Evolutionary conservation across 2,888 invertebrate species (phyloP), one percentile per base, ranked within the genome.

Genomic region (Muschampia plurimacula): DNA sequence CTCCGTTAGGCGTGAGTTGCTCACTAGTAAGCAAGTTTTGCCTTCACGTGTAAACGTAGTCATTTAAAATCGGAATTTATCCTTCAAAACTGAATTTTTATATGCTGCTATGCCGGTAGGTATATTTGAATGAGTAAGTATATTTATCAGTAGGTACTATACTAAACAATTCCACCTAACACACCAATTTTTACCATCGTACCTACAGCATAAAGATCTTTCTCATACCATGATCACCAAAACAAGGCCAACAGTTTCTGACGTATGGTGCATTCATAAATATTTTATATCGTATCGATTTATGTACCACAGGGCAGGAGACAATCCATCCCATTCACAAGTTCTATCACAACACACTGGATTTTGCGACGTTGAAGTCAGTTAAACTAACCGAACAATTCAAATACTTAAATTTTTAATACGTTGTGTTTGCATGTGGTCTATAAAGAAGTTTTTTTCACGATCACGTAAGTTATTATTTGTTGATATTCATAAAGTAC

Each of bases 191-290:
- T 55, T 55, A 55, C 55, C 55, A 22, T 55, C 15, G 22, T 22
- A 15, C 22, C 55, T 22, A 15, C 55, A 55, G 22, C 28, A 57
- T 28, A 57, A 28, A 57, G 22, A 57, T 57, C 57, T 28, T 28
- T 57, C 57, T 22, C 8, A 28, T 59, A 59, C 59, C 49, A 46
- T 52, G 46, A 74, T 41, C 64, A 10, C 28, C 36, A 36, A 60
- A 52, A 28, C 22, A 22, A 52, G 66, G 63, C 63, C 63, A 63
- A 41, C 22, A 41, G 63, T 22, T 15, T 63, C 63, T 39, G 63
- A 63, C 63, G 63, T 63, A 39, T 41, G 39, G 64, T 65, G 64
- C 64, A 65, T 46, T 65, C 44, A 65, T 65, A 44, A 65, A 46
- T 46, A 65, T 65, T 15, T 41, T 32, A 65, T 46, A 65, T 49